Base-by-base conservation (phyloP, 2,797 vertebrate genomes). In the Sebastolobus alascanus region DNA sequence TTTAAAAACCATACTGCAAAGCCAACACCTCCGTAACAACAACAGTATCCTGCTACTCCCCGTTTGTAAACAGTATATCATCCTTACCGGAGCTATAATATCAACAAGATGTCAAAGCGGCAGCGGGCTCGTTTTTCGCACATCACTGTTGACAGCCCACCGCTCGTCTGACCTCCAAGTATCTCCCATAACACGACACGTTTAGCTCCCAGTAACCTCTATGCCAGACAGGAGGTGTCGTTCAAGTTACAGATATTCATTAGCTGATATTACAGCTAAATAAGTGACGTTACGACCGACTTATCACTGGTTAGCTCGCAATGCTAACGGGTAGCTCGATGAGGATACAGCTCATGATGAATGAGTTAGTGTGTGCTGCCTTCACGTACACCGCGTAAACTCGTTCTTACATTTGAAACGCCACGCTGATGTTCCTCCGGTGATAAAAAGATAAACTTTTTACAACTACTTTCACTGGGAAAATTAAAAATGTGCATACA, bases 131-230 rank as follows among this genome's bases (percentile, higher is more conserved):
- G 80, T 83, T 89, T 86, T 75, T 77, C 75, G 68, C 75, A 91
- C 90, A 90, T 87, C 80, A 66, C 20, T 76, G 90, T 72, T 93
- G 91, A 92, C 92, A 92, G 89, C 73, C 81, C 87, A 74, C 77
- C 75, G 82, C 78, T 88, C 82, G 61, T 75, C 77, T 82, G 92
- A 93, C 91, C 93, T 93, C 92, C 76, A 81, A 83, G 84, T 84
- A 74, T 89, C 84, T 92, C 87, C 91, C 94, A 95, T 93, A 91
- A 92, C 94, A 91, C 82, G 86, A 87, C 10, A 81, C 81, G 77
- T 59, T 59, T 70, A 31, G 75, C 76, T 81, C 65, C 72, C 77
- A 16, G 12, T 37, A 37, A 37, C 31, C 3, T 31, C 25, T 59
- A 6, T 68, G 72, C 46, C 74, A 59, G 6, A 9, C 68, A 63